A percentile compares a stretch with the other conserved stretches of the same genome.
Conservation (phyloP, 2,888 invertebrate genomes). For the Acronicta leporina region DNA sequence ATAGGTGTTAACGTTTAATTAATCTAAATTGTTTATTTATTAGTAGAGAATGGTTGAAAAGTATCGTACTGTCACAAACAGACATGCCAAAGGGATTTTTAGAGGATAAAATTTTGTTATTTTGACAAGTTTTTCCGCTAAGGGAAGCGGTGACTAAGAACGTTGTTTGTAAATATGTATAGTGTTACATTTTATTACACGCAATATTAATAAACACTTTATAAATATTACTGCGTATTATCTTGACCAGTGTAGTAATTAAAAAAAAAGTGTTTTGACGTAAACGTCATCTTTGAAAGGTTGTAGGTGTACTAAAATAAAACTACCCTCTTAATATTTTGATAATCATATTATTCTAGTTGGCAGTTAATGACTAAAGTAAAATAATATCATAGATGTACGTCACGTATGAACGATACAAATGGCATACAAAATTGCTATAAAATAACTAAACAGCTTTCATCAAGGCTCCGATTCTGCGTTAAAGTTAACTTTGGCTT, state of each 20-base stretch:
- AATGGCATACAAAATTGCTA: conserved; percentile 79
- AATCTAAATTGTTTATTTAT: conserved; percentile 27
- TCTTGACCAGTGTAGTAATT: neutral
- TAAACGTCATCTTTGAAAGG: no score
- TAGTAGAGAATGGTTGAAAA: conserved; percentile 16
- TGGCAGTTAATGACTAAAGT: conserved; percentile 83
- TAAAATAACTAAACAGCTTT: conserved; percentile 67
- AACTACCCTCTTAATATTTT: conserved; percentile 42
- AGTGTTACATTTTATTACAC: conserved; percentile 79
- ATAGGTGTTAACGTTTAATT: conserved; percentile 10
- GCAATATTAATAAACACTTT: conserved; percentile 71
- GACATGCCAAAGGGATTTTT: conserved; percentile 65
- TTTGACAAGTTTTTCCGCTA: conserved; percentile 67
- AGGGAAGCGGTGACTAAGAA: conserved; percentile 37
- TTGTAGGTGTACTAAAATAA: conserved; percentile 42
- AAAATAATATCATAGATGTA: conserved; percentile 73
- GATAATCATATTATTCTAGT: conserved; percentile 68
- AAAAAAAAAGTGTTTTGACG: no score
- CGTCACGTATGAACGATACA: conserved; percentile 72
- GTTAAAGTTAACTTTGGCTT: conserved; percentile 76
- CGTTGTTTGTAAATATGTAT: conserved; percentile 77
- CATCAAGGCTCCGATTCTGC: conserved; percentile 61
- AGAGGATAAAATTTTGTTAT: conserved; percentile 63
- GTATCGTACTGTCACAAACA: conserved; percentile 33
- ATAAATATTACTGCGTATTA: conserved; percentile 24